phyloP scores from a whole-genome alignment of 2,797 vertebrate species.

The Falco naumanni region DNA sequence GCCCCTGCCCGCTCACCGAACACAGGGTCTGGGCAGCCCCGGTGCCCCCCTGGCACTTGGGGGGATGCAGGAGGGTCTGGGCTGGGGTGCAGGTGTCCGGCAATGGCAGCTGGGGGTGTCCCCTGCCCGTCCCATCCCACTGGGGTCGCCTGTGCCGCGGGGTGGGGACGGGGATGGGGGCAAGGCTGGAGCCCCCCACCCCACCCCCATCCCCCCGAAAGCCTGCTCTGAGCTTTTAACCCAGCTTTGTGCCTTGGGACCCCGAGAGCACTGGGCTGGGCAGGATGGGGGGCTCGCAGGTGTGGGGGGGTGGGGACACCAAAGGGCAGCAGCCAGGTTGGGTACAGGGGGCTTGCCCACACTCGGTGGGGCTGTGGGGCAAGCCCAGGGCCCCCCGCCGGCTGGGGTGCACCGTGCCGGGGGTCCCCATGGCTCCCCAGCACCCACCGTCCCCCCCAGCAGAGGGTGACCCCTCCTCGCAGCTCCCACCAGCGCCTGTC shows the following conservation, averaged over 20 bases:
- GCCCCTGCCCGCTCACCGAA: background rate
- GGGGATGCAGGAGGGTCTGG: no score
- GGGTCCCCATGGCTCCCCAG: background rate
- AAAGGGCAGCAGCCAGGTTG: background rate
- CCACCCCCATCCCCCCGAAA: background rate
- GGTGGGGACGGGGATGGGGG: background rate
- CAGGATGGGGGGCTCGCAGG: background rate
- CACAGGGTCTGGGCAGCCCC: background rate
- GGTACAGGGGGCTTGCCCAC: no score
- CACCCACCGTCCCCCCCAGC: no score
- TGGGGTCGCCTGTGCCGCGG: background rate
- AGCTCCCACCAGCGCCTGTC: background rate
- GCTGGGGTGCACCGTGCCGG: rapidly evolving
- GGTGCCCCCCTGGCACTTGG: no score
- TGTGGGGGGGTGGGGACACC: background rate
- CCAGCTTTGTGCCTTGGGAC: no score
- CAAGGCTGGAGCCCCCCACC: background rate
- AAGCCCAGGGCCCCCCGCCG: background rate
- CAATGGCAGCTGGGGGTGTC: background rate
- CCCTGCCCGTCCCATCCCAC: background rate
- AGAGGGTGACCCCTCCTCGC: no score
- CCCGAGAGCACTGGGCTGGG: background rate
- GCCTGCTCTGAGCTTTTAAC: background rate
- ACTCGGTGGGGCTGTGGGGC: background rate
- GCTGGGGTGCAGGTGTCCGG: no score